Evolutionary conservation across 2,113 vertebrate genomes (phyloP), one percentile per base, ranked within the genome.

Genomic region (Acanthisitta chloris): DNA sequence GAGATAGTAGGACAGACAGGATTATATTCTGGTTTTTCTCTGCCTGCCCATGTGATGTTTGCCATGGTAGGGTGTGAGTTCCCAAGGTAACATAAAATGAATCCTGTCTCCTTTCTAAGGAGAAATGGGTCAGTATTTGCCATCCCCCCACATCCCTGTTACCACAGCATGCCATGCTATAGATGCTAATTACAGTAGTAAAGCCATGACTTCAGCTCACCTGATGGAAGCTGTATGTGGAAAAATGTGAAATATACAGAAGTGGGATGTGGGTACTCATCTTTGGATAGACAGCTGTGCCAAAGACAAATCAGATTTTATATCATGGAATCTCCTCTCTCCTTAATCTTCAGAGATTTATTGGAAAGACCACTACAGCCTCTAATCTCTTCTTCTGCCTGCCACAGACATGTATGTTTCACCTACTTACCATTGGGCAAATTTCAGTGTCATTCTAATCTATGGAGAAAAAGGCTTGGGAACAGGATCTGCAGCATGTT

Each of bases 271-370:
- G 51, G 18, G 18, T 58, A 31, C 21, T 91, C 25, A 15, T 83
- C 54, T 83, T 79, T 33, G 62, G 42, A 34, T 24, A 64, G 45
- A 88, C 92, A 86, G 92, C 78, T 83, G 86, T 18, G 4, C 49
- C 36, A 64, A 86, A 81, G 38, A 28, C 38, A 84, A 91, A 94
- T 89, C 86, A 95, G 89, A 90, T 80, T 94, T 79, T 40, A 45
- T 72, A 79, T 87, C 59, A 82, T 43, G 33, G 82, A 80, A 84
- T 81, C 72, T 90, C 43, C 33, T 94, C 57, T 95, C 40, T 79
- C 45, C 62, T 61, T 95, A 92, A 96, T 94, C 95, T 86, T 84
- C 45, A 34, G 73, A 92, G 89, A 91, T 94, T 88, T 94, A 76
- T 24, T 58, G 66, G 66, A 87, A 91, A 84, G 33, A 94, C 21